These are phyloP conservation scores for Scaptomyza parva DNA, from an alignment of 2,888 invertebrate species.

Conservation along the genomic window DNA sequence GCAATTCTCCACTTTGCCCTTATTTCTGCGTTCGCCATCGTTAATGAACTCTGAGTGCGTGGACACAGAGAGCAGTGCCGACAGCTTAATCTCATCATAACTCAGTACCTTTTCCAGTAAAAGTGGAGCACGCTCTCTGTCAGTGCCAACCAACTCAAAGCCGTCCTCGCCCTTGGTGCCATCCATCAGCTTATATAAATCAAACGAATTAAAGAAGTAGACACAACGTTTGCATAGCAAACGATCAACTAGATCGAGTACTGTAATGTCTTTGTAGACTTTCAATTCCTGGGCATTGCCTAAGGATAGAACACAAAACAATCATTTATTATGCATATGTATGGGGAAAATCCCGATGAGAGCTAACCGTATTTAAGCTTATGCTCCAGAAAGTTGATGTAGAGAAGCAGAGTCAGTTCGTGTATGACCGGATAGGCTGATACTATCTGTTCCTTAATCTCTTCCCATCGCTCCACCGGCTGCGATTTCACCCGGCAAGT, in stretches of 20 bases:
- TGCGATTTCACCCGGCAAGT: slow-evolving; percentile 81
- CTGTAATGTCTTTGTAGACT: slow-evolving; percentile 84
- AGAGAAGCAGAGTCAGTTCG: slow-evolving; percentile 87
- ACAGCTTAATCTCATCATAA: slow-evolving; percentile 87
- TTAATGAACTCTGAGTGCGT: slow-evolving; percentile 87
- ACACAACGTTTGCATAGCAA: slow-evolving; percentile 86
- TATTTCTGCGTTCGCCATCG: slow-evolving; percentile 86
- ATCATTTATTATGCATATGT: neutral
- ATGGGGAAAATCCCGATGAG: neutral
- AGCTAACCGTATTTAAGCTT: slow-evolving; percentile 85
- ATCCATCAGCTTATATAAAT: slow-evolving; percentile 84
- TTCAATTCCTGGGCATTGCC: slow-evolving; percentile 82
- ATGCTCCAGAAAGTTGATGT: slow-evolving; percentile 88
- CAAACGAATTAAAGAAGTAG: slow-evolving; percentile 84
- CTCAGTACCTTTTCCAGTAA: slow-evolving; percentile 86
- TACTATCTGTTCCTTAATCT: slow-evolving; percentile 82
- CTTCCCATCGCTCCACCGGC: slow-evolving; percentile 65
- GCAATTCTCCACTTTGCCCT: slow-evolving; percentile 83
- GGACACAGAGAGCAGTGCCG: slow-evolving; percentile 86
- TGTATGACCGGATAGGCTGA: slow-evolving; percentile 90
- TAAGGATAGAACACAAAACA: slow-evolving; percentile 22
- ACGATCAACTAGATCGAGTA: slow-evolving; percentile 86
- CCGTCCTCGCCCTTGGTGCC: slow-evolving; percentile 84
- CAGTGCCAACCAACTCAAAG: slow-evolving; percentile 86
- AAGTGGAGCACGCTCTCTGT: slow-evolving; percentile 85